Evolutionary conservation across 2,888 invertebrate genomes (phyloP), one percentile per base, ranked within the genome.

Genomic region (Melanotus villosus): DNA sequence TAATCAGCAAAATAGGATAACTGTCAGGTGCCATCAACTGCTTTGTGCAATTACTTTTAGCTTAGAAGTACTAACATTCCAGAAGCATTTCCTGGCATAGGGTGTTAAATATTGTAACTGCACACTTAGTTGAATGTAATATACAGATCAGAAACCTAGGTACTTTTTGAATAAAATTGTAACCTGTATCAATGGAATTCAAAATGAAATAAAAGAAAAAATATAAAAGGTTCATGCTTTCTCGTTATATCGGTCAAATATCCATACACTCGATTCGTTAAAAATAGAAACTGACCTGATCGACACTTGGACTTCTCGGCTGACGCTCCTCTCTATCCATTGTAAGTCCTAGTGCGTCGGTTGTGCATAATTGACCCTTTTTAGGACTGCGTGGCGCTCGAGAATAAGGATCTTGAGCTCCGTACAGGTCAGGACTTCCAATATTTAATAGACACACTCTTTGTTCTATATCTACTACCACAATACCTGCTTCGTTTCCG

Each of bases 401-500:
- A 80, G 93, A 93, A 86, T 94, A 96, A 65, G 95, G 95, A 86
- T 96, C 95, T 82, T 92, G 91, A 52, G 92, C 90, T 82, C 94
- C 95, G 89, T 98, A 97, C 77, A 99, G 90, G 85, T 98, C 96
- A 78, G 93, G 92, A 77, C 96, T 94, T 76, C 93, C 93, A 84
- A 96, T 90, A 86, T 95, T 97, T 76, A 94, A 88, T 81, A 98
- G 90, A 85, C 94, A 93, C 75, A 91, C 89, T 87, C 95, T 95
- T 86, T 97, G 97, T 83, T 95, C 90, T 85, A 95, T 92, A 89
- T 99, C 99, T 82, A 97, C 91, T 86, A 99, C 92, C 84, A 96
- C 97, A 84, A 99, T 89, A 79, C 98, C 98, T 80, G 94, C 93
- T 87, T 98, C 98, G 84, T 96, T 98, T 80, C 98, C 98, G 88